Evolutionary conservation across 2,888 invertebrate genomes (phyloP).

Genomic region (Spodoptera littoralis): DNA sequence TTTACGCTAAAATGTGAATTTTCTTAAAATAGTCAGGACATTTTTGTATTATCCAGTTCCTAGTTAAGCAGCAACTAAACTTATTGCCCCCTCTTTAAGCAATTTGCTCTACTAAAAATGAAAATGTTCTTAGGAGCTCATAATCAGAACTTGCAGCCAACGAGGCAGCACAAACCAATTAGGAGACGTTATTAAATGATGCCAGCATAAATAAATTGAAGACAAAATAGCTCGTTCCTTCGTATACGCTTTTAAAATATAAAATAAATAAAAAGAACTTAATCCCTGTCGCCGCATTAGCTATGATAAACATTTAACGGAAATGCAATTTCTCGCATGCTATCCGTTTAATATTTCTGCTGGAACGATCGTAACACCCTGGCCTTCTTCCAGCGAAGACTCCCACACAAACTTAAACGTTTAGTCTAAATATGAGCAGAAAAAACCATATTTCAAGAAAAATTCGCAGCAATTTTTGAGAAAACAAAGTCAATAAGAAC

Average conservation of each 20-base stretch:
- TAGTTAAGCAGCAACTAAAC: no score
- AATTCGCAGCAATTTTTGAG: no score
- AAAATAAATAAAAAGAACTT: slow-evolving; percentile 29
- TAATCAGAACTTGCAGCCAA: no score
- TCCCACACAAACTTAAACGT: slow-evolving; percentile 36
- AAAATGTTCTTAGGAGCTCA: no score
- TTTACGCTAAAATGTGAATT: no score
- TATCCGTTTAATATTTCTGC: slow-evolving; percentile 66
- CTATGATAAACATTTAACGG: slow-evolving; percentile 54
- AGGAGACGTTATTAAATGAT: no score
- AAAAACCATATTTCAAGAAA: slow-evolving; percentile 3
- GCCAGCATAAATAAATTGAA: slow-evolving; percentile 10
- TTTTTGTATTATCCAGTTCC: no score
- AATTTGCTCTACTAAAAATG: no score
- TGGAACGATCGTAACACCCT: slow-evolving; percentile 50
- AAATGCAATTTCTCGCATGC: slow-evolving; percentile 66
- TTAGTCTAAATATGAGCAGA: slow-evolving; percentile 6
- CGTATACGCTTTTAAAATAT: slow-evolving; percentile 35
- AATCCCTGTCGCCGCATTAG: slow-evolving; percentile 30
- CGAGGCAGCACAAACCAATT: no score
- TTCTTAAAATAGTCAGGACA: no score
- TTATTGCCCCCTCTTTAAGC: no score
- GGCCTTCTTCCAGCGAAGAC: slow-evolving; percentile 47
- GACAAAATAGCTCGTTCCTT: slow-evolving; percentile 10
- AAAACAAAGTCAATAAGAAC: no score